Base-by-base conservation (phyloP, 2,113 vertebrate genomes). In the Sprattus sprattus region DNA sequence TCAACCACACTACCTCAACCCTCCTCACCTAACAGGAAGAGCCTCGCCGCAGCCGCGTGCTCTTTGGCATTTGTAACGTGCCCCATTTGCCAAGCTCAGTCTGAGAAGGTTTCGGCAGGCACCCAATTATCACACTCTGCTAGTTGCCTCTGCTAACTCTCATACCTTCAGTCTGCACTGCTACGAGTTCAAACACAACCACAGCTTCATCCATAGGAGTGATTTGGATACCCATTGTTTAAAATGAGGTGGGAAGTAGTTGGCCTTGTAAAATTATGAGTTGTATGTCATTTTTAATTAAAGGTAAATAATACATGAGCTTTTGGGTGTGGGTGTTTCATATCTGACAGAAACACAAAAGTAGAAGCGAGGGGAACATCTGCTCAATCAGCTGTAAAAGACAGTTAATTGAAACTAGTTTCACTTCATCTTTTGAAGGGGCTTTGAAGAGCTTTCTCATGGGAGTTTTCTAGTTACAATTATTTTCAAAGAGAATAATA, bases 11-110 rank as follows among this genome's bases (percentile, higher is more conserved):
- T 87, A 88, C 89, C 88, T 90, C 87, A 39, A 50, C 83, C 47
- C 86, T 81, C 84, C 87, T 91, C 88, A 81, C 89, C 91, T 84
- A 89, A 94, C 91, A 95, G 95, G 94, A 95, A 95, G 90, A 85
- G 71, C 28, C 45, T 6, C 57, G 11, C 80, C 54, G 52, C 54
- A 82, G 22, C 16, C 4, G 13, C 52, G 4, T 20, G 52, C 2
- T 16, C 64, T 28, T 11, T 67, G 64, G 2, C 64, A 28, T 10
- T 32, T 28, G 25, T 25, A 71, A 71, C 28, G 15, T 8, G 25
- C 2, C 25, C 1, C 60, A 67, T 71, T 71, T 28, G 7, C 25
- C 7, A 8, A 71, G 60, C 25, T 25, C 20, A 67, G 60, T 10
- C 25, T 25, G 22, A 67, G 64, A 71, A 71, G 15, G 64, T 32